Evolutionary conservation across 1,140 invertebrate species (phyloP), one percentile per base, ranked within the genome.

Genomic region (Wasmannia auropunctata): DNA sequence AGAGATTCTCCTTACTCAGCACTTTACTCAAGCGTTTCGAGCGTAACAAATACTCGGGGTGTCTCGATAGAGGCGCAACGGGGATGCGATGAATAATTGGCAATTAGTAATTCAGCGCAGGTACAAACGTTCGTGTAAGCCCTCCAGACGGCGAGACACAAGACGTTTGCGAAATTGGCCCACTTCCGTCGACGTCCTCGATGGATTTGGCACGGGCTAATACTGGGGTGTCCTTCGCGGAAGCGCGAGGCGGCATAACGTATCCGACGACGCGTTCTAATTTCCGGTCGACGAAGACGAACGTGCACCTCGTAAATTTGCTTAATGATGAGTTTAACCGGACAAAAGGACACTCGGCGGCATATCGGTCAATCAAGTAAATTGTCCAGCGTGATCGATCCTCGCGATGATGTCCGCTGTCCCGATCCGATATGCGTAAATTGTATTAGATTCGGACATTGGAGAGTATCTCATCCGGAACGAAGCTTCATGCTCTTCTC

Each of bases 131-230:
- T 84, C 28, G 49, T 56, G 49, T 28, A 19, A 40, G 67, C 28
- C 3, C 10, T 58, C 25, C 11, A 51, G 60, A 74, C n/a, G 40
- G 63, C 28, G 19, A 85, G 56, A 86, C 46, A 60, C 75, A 19
- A 72, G 37, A 62, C 14, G 7, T 67, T 56, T 67, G 11, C 67
- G 46, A 28, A 70, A 65, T 56, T n/a, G 65, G 3, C 69, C n/a
- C 31, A 37, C 40, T 14, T n/a, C 67, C 25, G 28, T 49, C 40
- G 28, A 69, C 43, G 56, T 74, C 25, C 69, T 58, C 65, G 65
- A 75, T 60, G 46, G 28, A 87, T 91, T 91, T 91, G 90, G 87
- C 90, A 90, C 89, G 40, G 62, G 60, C 46, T 87, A 85, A 91
- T 88, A 91, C 84, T 87, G 77, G 67, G 40, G 40, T 76, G 46